A percentile compares a stretch with the other conserved stretches of the same genome.
Evolutionary conservation across 2,113 vertebrate genomes (phyloP).

Genomic region (Oenanthe oenanthe): DNA sequence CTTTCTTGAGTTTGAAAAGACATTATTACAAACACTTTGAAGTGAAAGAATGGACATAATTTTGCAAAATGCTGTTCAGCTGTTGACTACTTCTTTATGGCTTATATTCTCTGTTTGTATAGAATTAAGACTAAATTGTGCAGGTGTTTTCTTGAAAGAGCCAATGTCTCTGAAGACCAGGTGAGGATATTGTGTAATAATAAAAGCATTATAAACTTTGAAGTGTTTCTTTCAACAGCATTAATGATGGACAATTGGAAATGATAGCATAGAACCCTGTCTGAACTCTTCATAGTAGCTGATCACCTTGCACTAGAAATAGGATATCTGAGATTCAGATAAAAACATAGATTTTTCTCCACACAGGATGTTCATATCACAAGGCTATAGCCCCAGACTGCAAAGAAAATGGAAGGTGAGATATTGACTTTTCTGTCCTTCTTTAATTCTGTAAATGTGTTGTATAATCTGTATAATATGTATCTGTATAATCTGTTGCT

Average conservation of each 20-base stretch:
- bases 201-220: neutral
- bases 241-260: neutral
- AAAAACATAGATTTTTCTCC: neutral
- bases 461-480: no score
- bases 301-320: neutral
- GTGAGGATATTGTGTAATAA: neutral
- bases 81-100: neutral
- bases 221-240: neutral
- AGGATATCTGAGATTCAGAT: neutral
- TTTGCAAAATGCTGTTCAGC: neutral
- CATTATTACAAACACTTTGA: neutral
- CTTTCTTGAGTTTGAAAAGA: neutral
- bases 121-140: neutral
- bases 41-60: neutral
- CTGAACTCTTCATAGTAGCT: neutral
- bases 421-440: neutral
- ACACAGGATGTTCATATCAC: neutral
- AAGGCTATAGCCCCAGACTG: neutral
- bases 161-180: neutral
- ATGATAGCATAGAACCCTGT: neutral
- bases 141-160: neutral
- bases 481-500: no score
- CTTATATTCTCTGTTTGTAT: neutral
- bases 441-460: neutral
- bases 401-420: neutral